phyloP scores from a whole-genome alignment of 2,888 invertebrate genomes.

The Dryadula phaetusa region DNA sequence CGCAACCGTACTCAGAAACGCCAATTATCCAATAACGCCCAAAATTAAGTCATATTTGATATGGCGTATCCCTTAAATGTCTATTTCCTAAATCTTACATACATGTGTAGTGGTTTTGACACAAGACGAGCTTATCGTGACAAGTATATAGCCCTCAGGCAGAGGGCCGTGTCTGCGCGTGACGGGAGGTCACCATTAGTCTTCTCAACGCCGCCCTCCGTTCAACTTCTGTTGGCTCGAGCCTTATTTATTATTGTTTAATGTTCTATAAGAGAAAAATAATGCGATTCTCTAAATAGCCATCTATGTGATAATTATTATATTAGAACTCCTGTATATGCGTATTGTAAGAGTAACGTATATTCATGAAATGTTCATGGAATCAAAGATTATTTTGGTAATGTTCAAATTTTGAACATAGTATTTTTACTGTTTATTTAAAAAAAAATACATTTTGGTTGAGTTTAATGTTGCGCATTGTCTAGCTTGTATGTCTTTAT shows the following conservation, averaged over 20 bases:
- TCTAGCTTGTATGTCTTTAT: too few species aligned
- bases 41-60: background rate
- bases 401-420: too few species aligned
- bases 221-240: constrained; percentile 13
- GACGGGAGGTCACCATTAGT: constrained; percentile 32
- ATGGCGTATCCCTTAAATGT: background rate
- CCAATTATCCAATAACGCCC: background rate
- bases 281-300: background rate
- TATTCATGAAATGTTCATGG: too few species aligned
- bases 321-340: background rate
- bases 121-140: constrained; percentile 22
- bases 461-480: too few species aligned
- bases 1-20: too few species aligned
- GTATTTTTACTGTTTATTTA: too few species aligned
- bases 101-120: constrained; percentile 25
- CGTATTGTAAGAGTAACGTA: too few species aligned
- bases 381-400: too few species aligned
- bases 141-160: constrained; percentile 13
- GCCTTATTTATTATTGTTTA: constrained; percentile 21
- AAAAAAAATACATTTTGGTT: too few species aligned
- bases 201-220: constrained; percentile 18
- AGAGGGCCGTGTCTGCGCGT: constrained; percentile 14
- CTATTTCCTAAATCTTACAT: background rate
- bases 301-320: background rate
- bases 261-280: constrained; percentile 13